Evolutionary conservation across 2,888 invertebrate genomes (phyloP), one percentile per base, ranked within the genome.

Genomic region (Orthonychiurus folsomi): DNA sequence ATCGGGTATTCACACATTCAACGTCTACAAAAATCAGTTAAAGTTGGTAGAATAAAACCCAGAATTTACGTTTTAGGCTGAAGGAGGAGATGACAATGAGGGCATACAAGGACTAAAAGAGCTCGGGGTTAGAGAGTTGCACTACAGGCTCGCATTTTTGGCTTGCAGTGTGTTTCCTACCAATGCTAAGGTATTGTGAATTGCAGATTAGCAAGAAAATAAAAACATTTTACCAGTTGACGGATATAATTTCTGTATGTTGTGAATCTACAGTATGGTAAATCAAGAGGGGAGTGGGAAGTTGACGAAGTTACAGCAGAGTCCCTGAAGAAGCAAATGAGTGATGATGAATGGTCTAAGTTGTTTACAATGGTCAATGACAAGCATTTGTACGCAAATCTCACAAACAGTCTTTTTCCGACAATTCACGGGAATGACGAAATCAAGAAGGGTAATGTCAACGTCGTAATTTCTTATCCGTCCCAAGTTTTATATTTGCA

Each of bases 341-440:
- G 90, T 0, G 89, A 89, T 62, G 85, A 85, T 24, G 94, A 96
- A 75, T 95, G 95, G 93, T 87, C 91, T 74, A 92, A 90, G 79
- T 86, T 97, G 63, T 94, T 93, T 74, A 90, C 93, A 74, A 97
- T 97, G 96, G 92, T 91, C n/a, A 85, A 88, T 61, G 99, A 99
- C 76, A 85, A 84, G 59, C 89, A 88, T 77, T 80, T 99, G 0
- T 94, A 93, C 77, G 83, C 86, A 71, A 94, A 99, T 77, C 80
- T 99, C 60, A 91, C 93, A 54, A 84, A 84, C 60, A 89, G 93
- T 75, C 81, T 99, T 55, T 99, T 99, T 75, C 96, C 99, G 0
- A 88, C 95, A 52, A 88, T 99, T 71, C 94, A 96, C 75, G 99
- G 95, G 0, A 94, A 91, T 77, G 95, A 93, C 72, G 96, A 97